These are phyloP conservation scores for Suncus etruscus DNA, from an alignment of 2,113 vertebrate genomes.

Conservation along the genomic window DNA sequence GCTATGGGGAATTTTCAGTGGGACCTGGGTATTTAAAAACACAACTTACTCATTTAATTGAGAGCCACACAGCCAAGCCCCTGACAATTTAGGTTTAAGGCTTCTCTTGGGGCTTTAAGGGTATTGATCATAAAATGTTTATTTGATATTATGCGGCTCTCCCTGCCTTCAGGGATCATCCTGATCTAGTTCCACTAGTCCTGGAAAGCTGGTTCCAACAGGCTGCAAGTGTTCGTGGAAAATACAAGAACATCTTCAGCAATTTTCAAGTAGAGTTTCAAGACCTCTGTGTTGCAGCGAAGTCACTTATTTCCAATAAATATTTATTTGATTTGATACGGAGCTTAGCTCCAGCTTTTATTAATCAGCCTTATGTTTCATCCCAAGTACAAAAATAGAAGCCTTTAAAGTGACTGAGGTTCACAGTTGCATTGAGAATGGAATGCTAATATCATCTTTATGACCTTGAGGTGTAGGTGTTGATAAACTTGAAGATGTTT, in stretches of 20 bases:
- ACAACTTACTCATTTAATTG: constrained; percentile 61
- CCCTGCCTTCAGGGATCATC: neutral
- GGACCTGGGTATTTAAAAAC: constrained; percentile 59
- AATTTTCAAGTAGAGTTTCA: constrained; percentile 18
- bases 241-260: neutral
- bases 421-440: constrained; percentile 41
- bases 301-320: constrained; percentile 68
- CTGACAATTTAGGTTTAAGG: constrained; percentile 52
- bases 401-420: constrained; percentile 63
- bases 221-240: neutral
- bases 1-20: constrained; percentile 52
- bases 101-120: constrained; percentile 61
- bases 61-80: constrained; percentile 28
- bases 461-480: neutral
- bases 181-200: neutral
- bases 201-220: neutral
- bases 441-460: constrained; percentile 43
- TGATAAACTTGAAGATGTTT: constrained; percentile 47
- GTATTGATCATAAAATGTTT: constrained; percentile 57
- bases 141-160: constrained; percentile 2
- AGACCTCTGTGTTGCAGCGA: neutral
- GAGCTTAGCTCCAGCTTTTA: constrained; percentile 63
- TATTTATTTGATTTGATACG: constrained; percentile 72
- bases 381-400: constrained; percentile 66
- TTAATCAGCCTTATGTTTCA: constrained; percentile 74